Conservation (phyloP, 2,113 vertebrate species). For the Rhinichthys klamathensis region DNA sequence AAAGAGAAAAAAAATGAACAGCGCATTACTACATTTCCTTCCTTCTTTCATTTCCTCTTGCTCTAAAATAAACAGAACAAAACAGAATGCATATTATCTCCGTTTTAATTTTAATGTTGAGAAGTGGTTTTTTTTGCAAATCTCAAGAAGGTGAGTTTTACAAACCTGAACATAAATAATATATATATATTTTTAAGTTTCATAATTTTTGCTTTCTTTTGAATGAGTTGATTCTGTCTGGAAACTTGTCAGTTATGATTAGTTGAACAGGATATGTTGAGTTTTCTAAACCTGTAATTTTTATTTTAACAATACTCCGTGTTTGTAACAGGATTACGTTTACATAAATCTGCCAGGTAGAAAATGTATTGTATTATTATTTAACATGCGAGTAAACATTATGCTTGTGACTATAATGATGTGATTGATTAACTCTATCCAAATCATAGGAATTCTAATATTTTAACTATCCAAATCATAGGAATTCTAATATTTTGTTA, state of each 20-base stretch:
- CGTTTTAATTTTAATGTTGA: neutral
- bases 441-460: too few relatives aligned
- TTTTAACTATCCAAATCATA: neutral
- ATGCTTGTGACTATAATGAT: neutral
- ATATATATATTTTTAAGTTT: too few relatives aligned
- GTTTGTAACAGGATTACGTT: neutral
- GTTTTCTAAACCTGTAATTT: neutral
- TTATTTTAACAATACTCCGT: neutral
- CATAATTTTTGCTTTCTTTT: neutral
- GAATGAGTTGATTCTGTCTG: neutral
- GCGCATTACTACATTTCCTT: neutral
- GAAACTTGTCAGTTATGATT: neutral
- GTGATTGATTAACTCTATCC: neutral
- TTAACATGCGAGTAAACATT: neutral
- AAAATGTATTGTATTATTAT: neutral
- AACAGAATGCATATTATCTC: neutral
- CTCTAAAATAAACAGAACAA: neutral
- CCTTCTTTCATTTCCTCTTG: neutral
- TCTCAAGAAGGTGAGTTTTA: conserved; percentile 16
- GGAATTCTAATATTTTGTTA: neutral
- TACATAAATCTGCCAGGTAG: neutral
- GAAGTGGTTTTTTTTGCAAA: neutral
- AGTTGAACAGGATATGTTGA: neutral
- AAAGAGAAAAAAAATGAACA: neutral
- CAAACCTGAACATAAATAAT: neutral